These are phyloP conservation scores for Rhagoletis zephyria DNA, from an alignment of 1,140 invertebrate species.

Conservation along the genomic window DNA sequence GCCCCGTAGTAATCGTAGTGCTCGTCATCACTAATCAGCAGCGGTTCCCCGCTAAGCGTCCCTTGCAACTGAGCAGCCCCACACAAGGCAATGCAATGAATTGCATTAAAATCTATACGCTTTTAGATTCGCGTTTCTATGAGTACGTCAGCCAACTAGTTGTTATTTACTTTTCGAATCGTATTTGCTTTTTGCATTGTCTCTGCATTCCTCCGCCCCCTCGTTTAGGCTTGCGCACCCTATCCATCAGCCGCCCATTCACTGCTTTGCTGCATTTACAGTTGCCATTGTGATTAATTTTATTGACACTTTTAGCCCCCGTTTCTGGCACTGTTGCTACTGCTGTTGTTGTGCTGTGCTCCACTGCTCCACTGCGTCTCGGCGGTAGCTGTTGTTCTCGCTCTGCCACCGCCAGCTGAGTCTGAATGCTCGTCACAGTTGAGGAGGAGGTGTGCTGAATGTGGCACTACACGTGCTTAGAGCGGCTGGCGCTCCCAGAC, in stretches of 20 bases:
- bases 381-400: background rate
- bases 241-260: background rate
- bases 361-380: background rate
- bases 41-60: background rate
- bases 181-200: background rate
- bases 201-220: background rate
- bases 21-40: no score
- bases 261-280: background rate
- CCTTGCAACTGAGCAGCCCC: background rate
- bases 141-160: background rate
- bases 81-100: background rate
- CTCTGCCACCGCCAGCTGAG: background rate
- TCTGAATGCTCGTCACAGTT: conserved; percentile 36
- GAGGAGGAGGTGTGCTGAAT: conserved; percentile 59
- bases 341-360: background rate
- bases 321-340: background rate
- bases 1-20: no score
- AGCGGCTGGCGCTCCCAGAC: conserved; percentile 66
- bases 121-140: background rate
- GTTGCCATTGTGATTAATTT: conserved; percentile 16
- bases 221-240: background rate
- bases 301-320: background rate
- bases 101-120: background rate
- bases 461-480: conserved; percentile 72
- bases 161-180: background rate